These are phyloP conservation scores for Calephelis perditalis DNA, from an alignment of 2,888 invertebrate species.

Conservation along the genomic window DNA sequence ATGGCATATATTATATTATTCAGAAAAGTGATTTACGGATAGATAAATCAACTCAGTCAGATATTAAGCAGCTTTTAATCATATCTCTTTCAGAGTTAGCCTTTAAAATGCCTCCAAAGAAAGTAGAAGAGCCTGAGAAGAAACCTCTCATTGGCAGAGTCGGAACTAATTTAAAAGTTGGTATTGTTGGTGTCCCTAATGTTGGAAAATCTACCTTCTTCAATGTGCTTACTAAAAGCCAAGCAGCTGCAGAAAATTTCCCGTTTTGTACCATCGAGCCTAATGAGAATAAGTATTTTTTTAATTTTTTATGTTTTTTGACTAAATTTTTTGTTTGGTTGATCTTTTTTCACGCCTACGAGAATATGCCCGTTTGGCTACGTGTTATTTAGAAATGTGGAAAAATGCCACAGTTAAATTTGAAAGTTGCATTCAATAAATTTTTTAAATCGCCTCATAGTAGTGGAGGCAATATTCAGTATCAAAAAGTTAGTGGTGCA, in stretches of 20 bases:
- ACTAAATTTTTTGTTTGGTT: neutral
- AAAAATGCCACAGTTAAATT: no score
- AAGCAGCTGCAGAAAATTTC: constrained; percentile 98
- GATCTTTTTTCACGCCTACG: no score
- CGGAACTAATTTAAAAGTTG: constrained; percentile 96
- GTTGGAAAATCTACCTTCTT: constrained; percentile 99
- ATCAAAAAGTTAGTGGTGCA: no score
- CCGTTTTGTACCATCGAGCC: constrained; percentile 99
- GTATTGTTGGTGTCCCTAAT: constrained; percentile 97
- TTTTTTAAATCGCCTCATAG: no score
- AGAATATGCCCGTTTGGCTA: no score
- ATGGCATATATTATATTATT: no score
- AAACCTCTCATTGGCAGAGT: constrained; percentile 96
- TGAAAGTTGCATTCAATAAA: no score
- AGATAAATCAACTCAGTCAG: no score
- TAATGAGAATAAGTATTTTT: constrained; percentile 97
- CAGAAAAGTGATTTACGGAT: no score
- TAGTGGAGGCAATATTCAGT: no score
- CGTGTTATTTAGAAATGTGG: no score
- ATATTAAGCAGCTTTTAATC: no score
- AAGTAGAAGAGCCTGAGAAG: constrained; percentile 92
- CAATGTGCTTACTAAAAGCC: constrained; percentile 98
- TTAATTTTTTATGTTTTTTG: constrained; percentile 29
- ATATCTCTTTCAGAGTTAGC: constrained; percentile 1
- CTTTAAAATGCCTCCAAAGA: constrained; percentile 88